These are phyloP conservation scores for Loriculus beryllinus DNA, from an alignment of 2,797 vertebrate genomes.

Conservation along the genomic window DNA sequence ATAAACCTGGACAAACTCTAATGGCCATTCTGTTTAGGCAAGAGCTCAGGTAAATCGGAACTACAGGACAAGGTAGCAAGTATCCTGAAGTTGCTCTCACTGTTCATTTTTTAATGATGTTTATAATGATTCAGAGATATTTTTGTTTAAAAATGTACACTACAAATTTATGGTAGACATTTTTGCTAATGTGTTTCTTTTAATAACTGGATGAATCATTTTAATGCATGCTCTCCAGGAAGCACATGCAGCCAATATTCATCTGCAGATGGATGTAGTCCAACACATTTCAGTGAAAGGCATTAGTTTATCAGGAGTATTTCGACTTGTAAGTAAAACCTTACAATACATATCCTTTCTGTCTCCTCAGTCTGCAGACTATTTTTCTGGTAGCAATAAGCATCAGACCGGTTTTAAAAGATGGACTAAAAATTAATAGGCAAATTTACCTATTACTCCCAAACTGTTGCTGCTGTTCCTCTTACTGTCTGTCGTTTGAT, in stretches of 20 bases:
- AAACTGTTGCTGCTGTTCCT: background rate
- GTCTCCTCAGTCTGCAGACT: background rate
- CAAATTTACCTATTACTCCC: background rate
- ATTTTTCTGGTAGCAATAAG: background rate
- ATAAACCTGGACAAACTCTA: background rate
- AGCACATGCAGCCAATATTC: background rate
- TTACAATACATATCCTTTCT: background rate
- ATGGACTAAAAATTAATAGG: background rate
- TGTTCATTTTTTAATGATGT: slow-evolving; percentile 27
- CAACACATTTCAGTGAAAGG: slow-evolving; percentile 12
- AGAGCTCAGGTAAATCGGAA: background rate
- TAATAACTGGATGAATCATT: slow-evolving; percentile 12
- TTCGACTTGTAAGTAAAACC: background rate
- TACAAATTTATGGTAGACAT: slow-evolving; percentile 21
- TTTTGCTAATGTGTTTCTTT: slow-evolving; percentile 30
- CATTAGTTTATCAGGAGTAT: background rate
- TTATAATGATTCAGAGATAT: background rate
- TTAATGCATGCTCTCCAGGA: slow-evolving; percentile 21
- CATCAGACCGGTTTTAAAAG: background rate
- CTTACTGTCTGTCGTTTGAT: background rate
- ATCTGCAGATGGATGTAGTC: slow-evolving; percentile 11
- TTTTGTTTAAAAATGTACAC: background rate
- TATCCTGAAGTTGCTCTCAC: background rate
- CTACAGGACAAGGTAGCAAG: background rate
- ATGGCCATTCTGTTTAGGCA: background rate